Conservation (phyloP, 2,797 vertebrate species). For the Cryptoblepharus egeriae region DNA sequence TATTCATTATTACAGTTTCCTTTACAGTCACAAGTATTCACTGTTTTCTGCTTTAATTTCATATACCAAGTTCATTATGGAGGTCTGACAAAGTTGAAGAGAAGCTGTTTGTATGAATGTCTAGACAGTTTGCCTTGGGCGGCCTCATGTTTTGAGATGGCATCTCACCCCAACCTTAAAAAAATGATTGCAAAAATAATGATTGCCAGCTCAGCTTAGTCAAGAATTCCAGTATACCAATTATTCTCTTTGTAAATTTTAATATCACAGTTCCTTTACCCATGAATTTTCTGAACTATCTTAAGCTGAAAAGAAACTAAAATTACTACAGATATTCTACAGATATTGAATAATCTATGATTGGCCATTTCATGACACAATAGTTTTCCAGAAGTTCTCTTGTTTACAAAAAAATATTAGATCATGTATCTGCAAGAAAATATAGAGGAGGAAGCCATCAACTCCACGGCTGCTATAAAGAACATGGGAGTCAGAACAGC, state of each 20-base stretch:
- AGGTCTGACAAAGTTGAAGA: no score
- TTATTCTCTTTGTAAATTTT: background rate
- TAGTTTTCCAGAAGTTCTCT: background rate
- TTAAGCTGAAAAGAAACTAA: background rate
- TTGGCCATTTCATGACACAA: background rate
- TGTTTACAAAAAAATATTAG: no score
- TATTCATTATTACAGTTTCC: background rate
- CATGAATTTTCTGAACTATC: background rate
- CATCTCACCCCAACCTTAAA: no score
- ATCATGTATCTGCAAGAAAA: background rate
- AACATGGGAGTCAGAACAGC: background rate
- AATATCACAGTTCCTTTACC: background rate
- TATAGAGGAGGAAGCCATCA: background rate
- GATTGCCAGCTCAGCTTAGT: background rate
- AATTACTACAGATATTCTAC: background rate
- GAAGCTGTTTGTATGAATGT: no score
- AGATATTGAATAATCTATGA: background rate
- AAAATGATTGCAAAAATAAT: no score
- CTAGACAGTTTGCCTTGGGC: no score
- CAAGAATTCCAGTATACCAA: background rate
- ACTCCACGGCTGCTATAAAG: background rate
- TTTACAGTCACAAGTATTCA: no score
- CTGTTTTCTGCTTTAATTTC: no score
- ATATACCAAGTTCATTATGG: no score
- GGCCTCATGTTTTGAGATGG: no score